A percentile compares a stretch with the other conserved stretches of the same genome.
Evolutionary conservation across 2,888 invertebrate species (phyloP).

Genomic region (Campoplex capitator): DNA sequence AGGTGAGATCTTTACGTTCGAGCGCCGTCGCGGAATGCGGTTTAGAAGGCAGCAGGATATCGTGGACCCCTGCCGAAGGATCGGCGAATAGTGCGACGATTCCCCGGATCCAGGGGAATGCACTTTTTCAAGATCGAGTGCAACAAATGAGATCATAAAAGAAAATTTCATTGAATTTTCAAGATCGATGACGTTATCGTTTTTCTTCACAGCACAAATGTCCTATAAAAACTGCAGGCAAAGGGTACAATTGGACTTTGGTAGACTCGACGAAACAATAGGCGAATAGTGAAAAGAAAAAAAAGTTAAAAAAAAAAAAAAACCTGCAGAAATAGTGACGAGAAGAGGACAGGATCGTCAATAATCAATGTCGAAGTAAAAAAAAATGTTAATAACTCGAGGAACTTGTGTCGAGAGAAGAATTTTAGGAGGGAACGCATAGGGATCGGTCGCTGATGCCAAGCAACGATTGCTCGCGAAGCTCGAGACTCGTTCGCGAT

Average conservation of each 20-base stretch:
- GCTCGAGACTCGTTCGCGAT: not conserved
- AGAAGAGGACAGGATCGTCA: not conserved
- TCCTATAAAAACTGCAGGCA: not conserved
- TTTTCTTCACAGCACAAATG: too few relatives aligned
- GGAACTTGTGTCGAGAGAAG: not conserved
- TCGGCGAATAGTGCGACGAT: not conserved
- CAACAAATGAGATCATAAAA: not conserved
- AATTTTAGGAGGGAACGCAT: not conserved
- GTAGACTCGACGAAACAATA: too few relatives aligned
- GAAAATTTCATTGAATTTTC: not conserved
- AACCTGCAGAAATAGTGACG: not conserved
- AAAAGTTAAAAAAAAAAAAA: too few relatives aligned
- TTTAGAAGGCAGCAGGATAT: slow-evolving; percentile 63
- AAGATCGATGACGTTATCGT: too few relatives aligned
- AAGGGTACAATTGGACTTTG: too few relatives aligned
- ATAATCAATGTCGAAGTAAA: not conserved
- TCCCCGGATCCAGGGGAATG: slow-evolving; percentile 15
- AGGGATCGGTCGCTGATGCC: not conserved
- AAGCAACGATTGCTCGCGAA: not conserved
- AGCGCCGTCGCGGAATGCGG: slow-evolving; percentile 69
- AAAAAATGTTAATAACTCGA: not conserved
- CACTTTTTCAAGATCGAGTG: slow-evolving; percentile 23
- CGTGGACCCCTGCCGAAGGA: not conserved
- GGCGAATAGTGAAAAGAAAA: too few relatives aligned
- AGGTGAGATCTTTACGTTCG: slow-evolving; percentile 66